phyloP scores from a whole-genome alignment of 1,140 invertebrate genomes.

The Monochamus saltuarius region DNA sequence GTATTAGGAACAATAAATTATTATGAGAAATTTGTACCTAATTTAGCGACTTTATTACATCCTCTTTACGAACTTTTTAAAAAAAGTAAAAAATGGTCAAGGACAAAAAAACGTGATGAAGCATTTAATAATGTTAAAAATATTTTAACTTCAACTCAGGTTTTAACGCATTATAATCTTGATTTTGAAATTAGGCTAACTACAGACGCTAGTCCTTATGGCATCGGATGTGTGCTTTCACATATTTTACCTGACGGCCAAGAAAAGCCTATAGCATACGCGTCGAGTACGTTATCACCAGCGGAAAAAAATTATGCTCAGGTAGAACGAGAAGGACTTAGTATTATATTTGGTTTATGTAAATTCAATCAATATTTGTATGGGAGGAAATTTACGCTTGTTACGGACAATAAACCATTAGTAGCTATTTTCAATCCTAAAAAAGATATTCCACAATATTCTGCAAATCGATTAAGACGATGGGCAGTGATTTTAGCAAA shows the following conservation, averaged over 20 bases:
- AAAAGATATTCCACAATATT: slow-evolving; percentile 26
- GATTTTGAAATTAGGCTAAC: slow-evolving; percentile 26
- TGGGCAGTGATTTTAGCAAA: slow-evolving; percentile 4
- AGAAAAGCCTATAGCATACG: slow-evolving; percentile 52
- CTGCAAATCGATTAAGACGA: background rate
- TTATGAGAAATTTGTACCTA: slow-evolving; percentile 41
- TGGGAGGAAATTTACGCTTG: slow-evolving; percentile 54
- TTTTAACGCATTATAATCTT: slow-evolving; percentile 34
- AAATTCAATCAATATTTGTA: slow-evolving; percentile 58
- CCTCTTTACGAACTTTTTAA: slow-evolving; percentile 43
- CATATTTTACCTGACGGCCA: slow-evolving; percentile 39
- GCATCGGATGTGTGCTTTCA: slow-evolving; percentile 36
- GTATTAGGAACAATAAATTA: slow-evolving; percentile 48
- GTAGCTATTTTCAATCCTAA: slow-evolving; percentile 50
- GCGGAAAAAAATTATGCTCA: slow-evolving; percentile 55
- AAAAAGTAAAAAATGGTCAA: slow-evolving; percentile 49
- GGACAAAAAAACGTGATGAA: slow-evolving; percentile 30
- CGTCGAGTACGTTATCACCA: slow-evolving; percentile 50
- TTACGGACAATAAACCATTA: slow-evolving; percentile 57
- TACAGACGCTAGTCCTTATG: slow-evolving; percentile 36
- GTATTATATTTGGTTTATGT: slow-evolving; percentile 56
- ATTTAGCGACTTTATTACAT: slow-evolving; percentile 21
- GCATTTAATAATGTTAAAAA: slow-evolving; percentile 40
- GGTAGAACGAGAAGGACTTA: slow-evolving; percentile 58
- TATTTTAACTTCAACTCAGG: slow-evolving; percentile 36